Conservation (phyloP, 2,113 vertebrate species). For the Corythornis vintsioides region DNA sequence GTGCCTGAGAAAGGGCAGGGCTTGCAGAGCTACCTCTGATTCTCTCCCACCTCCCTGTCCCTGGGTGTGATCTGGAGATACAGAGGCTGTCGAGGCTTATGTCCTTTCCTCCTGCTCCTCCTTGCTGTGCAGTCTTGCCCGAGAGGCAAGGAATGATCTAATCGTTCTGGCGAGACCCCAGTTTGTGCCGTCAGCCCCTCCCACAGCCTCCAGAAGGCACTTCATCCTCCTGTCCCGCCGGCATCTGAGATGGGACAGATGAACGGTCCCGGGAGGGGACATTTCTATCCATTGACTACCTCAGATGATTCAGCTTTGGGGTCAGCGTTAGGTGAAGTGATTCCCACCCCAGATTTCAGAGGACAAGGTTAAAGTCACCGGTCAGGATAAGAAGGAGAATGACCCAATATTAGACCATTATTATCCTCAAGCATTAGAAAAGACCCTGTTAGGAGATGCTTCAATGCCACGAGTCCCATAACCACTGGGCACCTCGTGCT, state of each 20-base stretch:
- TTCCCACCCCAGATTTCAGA: neutral
- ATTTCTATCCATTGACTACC: neutral
- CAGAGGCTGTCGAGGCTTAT: neutral
- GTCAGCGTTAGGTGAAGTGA: neutral
- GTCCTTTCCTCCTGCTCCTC: neutral
- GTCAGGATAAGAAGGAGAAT: neutral
- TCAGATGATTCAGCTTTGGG: neutral
- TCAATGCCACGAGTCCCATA: neutral
- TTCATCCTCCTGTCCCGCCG: neutral
- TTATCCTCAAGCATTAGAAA: neutral
- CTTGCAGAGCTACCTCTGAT: neutral
- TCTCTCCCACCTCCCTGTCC: neutral
- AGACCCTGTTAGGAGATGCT: neutral
- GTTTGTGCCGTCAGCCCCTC: neutral
- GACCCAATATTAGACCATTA: neutral
- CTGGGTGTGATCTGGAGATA: neutral
- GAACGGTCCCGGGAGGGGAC: neutral
- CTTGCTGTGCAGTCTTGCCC: neutral
- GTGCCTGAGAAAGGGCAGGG: neutral
- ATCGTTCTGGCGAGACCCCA: constrained; percentile 8
- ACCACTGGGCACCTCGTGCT: neutral
- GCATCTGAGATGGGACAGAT: neutral
- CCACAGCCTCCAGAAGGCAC: neutral
- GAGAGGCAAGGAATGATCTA: constrained; percentile 28
- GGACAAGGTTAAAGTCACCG: rapidly evolving